Base-by-base conservation (phyloP, 2,797 vertebrate species). In the Eulemur rubriventer region DNA sequence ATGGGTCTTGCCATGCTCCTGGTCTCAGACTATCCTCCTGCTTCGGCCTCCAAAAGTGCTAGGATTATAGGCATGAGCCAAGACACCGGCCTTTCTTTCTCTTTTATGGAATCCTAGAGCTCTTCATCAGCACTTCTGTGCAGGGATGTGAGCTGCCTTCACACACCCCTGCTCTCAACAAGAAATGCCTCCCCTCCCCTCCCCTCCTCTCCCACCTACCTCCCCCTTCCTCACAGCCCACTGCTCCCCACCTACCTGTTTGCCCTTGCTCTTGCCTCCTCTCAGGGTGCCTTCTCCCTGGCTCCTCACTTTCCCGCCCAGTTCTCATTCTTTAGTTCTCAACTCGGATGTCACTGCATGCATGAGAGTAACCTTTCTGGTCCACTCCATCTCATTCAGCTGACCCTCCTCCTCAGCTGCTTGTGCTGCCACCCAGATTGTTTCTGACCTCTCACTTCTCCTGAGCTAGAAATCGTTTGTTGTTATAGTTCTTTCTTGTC, bases 171-270 rank as follows among this genome's bases (percentile, higher is more conserved):
- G 20, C 38, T 72, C 18, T 73, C 83, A 48, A 84, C 7, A 5
- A 78, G 63, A 73, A 79, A 28, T 38, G 6, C 41, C 26, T 67
- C 13, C 2, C 35, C 4, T 28, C 11, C 63, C 17, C 5, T 20
- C 26, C 24, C 5, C 2, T 33, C 3, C 0, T 18, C 0, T 33
- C 4, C 26, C 43, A 75, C 10, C 9, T 14, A 2, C 43, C 7
- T 67, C 24, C 18, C 11, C 22, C 16, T 85, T 69, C 9, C 7
- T 52, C 50, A 18, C 30, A 46, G n/a, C 16, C 14, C 61, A 2
- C 17, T 20, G 22, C 46, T 33, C 18, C 1, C 8, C 26, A 76
- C 61, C 30, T 0, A 22, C 30, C 69, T 63, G 73, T 67, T 67
- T 67, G 65, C 28, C 46, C 30, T 75, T 55, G 6, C 3, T 43